phyloP scores from a whole-genome alignment of 1,140 invertebrate species.

The Danaus plexippus region DNA sequence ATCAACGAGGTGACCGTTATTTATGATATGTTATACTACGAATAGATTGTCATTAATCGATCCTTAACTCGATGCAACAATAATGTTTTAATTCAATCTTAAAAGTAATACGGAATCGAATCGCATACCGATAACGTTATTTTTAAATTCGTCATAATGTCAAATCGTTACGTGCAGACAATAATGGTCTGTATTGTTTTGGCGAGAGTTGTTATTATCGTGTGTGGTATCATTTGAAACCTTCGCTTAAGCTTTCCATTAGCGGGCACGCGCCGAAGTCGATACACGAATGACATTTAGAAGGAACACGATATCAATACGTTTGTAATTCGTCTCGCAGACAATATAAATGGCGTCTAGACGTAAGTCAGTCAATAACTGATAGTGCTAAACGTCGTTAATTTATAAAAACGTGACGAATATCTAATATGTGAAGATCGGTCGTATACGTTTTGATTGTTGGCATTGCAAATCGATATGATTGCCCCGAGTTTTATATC shows the following conservation, averaged over 20 bases:
- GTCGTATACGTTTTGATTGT: too few relatives aligned
- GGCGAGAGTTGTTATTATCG: conserved; percentile 5
- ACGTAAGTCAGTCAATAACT: conserved; percentile 45
- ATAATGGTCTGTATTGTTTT: conserved; percentile 28
- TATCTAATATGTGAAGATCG: not conserved
- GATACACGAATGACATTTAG: conserved; percentile 66
- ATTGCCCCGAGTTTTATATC: too few relatives aligned
- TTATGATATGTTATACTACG: conserved; percentile 38
- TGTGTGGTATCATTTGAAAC: conserved; percentile 9
- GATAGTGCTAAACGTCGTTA: conserved; percentile 19
- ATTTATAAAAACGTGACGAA: not conserved
- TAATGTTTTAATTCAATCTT: conserved; percentile 57
- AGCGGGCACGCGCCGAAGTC: conserved; percentile 60
- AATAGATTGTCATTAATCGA: conserved; percentile 57
- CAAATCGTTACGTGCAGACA: conserved; percentile 7
- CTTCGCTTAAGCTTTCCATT: conserved; percentile 63
- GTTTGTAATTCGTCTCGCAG: conserved; percentile 56
- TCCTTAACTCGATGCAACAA: conserved; percentile 50
- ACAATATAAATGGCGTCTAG: conserved; percentile 61
- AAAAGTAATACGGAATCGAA: conserved; percentile 21
- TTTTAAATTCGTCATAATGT: conserved; percentile 30
- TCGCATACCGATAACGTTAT: conserved; percentile 48
- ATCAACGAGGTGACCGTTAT: conserved; percentile 43
- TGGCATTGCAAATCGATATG: too few relatives aligned
- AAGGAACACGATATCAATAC: conserved; percentile 59